phyloP scores from a whole-genome alignment of 2,797 vertebrate species.

The Pangasius krempfi region DNA sequence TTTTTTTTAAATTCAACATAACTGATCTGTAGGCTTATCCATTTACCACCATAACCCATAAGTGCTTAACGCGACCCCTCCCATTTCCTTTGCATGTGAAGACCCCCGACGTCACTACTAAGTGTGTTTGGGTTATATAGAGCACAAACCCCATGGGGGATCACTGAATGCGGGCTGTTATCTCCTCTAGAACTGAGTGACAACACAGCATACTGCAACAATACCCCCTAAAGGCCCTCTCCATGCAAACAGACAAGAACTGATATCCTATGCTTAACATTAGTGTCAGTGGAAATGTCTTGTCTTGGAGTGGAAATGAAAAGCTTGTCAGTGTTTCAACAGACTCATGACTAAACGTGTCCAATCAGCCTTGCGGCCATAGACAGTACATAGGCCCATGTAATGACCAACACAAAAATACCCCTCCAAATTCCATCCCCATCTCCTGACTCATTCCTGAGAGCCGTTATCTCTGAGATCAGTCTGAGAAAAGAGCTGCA shows the following conservation, averaged over 20 bases:
- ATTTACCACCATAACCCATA: neutral
- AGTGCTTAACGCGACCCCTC: slow-evolving; percentile 28
- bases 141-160: slow-evolving; percentile 72
- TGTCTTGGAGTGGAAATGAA: neutral
- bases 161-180: slow-evolving; percentile 72
- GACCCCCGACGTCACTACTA: slow-evolving; percentile 62
- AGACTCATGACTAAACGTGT: neutral
- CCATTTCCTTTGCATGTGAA: slow-evolving; percentile 53
- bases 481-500: slow-evolving; percentile 51
- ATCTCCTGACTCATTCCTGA: slow-evolving; percentile 46
- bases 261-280: neutral
- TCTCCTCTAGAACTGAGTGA: slow-evolving; percentile 61
- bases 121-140: slow-evolving; percentile 78
- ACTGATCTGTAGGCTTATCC: neutral
- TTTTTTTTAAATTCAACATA: neutral
- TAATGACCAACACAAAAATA: neutral
- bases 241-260: slow-evolving; percentile 28
- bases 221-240: slow-evolving; percentile 37
- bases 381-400: neutral
- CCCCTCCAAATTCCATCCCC: neutral
- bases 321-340: neutral
- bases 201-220: slow-evolving; percentile 33
- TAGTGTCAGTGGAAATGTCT: neutral
- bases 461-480: slow-evolving; percentile 49
- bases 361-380: neutral